Evolutionary conservation across 2,113 vertebrate species (phyloP).

Genomic region (Xiphophorus maculatus): DNA sequence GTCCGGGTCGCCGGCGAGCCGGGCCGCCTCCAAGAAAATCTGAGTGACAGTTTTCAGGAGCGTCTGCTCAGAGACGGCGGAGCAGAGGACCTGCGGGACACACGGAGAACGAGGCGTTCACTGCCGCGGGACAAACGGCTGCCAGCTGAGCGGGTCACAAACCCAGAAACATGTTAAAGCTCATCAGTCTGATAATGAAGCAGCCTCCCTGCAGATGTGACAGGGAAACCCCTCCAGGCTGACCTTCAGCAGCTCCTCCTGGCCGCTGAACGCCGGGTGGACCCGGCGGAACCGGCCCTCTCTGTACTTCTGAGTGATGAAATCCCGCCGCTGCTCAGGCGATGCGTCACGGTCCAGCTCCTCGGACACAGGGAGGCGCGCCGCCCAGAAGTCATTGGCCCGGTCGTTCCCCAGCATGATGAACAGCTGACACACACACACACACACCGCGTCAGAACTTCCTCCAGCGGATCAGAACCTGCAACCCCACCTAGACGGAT

Average conservation of each 20-base stretch:
- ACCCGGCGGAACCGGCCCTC: slow-evolving; percentile 86
- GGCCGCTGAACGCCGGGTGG: slow-evolving; percentile 82
- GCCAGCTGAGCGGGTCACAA: not conserved
- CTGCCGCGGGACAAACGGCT: not conserved
- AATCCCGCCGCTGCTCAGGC: slow-evolving; percentile 85
- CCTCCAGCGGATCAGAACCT: not conserved
- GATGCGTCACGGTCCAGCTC: slow-evolving; percentile 81
- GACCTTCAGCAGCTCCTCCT: slow-evolving; percentile 94
- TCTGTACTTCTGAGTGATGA: slow-evolving; percentile 89
- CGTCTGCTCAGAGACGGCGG: slow-evolving; percentile 87
- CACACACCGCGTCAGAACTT: not conserved
- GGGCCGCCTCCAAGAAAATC: slow-evolving; percentile 85
- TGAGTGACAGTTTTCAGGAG: slow-evolving; percentile 90
- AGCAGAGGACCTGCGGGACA: slow-evolving; percentile 82
- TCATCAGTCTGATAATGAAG: too few relatives aligned
- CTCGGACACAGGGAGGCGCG: slow-evolving; percentile 75
- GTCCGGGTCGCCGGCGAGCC: slow-evolving; percentile 53
- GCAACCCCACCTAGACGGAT: not conserved
- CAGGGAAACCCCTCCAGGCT: not conserved
- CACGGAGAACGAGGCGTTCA: too few relatives aligned
- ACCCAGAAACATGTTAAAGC: too few relatives aligned
- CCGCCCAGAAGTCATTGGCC: slow-evolving; percentile 93
- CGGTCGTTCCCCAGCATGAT: slow-evolving; percentile 93
- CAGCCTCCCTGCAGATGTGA: not conserved
- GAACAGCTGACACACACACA: slow-evolving; percentile 85